phyloP scores from a whole-genome alignment of 2,113 vertebrate species.

The Sphaerodactylus townsendi region DNA sequence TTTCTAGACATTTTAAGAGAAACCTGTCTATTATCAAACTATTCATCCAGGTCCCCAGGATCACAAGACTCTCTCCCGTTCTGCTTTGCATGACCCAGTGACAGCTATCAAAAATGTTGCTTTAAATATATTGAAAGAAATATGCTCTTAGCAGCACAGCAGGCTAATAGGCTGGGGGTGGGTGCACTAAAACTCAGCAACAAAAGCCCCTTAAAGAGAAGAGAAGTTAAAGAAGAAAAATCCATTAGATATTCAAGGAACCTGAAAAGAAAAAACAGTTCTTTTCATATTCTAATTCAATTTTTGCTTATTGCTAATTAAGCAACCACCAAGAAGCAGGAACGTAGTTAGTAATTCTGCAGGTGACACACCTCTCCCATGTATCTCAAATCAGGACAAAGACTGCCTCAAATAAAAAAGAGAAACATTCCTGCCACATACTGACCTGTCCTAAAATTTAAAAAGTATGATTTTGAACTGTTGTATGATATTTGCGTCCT shows the following conservation, averaged over 20 bases:
- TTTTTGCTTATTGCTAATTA: not conserved
- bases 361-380: not conserved
- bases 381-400: constrained; percentile 7
- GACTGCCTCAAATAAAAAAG: not conserved
- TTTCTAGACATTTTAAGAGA: constrained; percentile 37
- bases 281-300: constrained; percentile 20
- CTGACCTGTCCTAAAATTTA: constrained; percentile 3
- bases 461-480: not conserved
- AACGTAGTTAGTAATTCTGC: not conserved
- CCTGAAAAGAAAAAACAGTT: constrained; percentile 13
- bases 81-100: constrained; percentile 10
- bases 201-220: not conserved
- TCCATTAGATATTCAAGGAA: not conserved
- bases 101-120: constrained; percentile 28
- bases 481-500: not conserved
- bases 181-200: constrained; percentile 16
- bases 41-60: constrained; percentile 6
- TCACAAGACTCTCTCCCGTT: constrained; percentile 11
- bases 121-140: constrained; percentile 54
- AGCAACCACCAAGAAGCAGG: not conserved
- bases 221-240: not conserved
- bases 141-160: not conserved
- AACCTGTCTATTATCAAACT: constrained; percentile 23
- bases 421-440: not conserved
- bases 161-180: constrained; percentile 21